phyloP scores from a whole-genome alignment of 2,888 invertebrate genomes.

The Drosophila fungiperda region DNA sequence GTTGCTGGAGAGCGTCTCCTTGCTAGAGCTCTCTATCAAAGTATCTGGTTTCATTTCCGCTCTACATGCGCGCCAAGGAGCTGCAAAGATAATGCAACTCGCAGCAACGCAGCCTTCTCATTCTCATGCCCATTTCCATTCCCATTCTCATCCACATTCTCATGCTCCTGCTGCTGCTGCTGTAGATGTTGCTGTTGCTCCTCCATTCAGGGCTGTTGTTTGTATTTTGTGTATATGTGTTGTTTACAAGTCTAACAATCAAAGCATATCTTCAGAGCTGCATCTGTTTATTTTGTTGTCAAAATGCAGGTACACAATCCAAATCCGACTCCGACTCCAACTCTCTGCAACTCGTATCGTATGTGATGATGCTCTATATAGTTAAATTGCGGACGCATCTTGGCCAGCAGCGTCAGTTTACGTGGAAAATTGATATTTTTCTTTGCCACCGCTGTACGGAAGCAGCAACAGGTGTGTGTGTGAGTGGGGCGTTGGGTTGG shows the following conservation, averaged over 20 bases:
- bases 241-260: slow-evolving; percentile 79
- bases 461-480: slow-evolving; percentile 74
- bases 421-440: slow-evolving; percentile 80
- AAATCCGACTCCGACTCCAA: slow-evolving; percentile 33
- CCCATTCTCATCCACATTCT: slow-evolving; percentile 4
- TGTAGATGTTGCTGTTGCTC: slow-evolving; percentile 15
- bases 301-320: slow-evolving; percentile 73
- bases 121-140: slow-evolving; percentile 20
- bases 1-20: slow-evolving; percentile 22
- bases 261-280: slow-evolving; percentile 70
- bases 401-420: slow-evolving; percentile 49
- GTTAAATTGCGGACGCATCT: slow-evolving; percentile 62
- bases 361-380: slow-evolving; percentile 43
- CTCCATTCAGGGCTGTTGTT: slow-evolving; percentile 50
- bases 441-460: slow-evolving; percentile 72
- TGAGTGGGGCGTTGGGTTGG: slow-evolving; percentile 48
- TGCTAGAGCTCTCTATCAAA: slow-evolving; percentile 57
- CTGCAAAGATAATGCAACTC: slow-evolving; percentile 70
- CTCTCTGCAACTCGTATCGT: slow-evolving; percentile 18
- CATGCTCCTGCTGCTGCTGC: slow-evolving; percentile 30
- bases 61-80: slow-evolving; percentile 73
- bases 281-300: slow-evolving; percentile 80
- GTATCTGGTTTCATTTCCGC: slow-evolving; percentile 85
- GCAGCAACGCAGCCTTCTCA: slow-evolving; percentile 29
- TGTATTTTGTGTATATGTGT: slow-evolving; percentile 57